Base-by-base conservation (phyloP, 2,888 invertebrate genomes). In the Marronus borbonicus region DNA sequence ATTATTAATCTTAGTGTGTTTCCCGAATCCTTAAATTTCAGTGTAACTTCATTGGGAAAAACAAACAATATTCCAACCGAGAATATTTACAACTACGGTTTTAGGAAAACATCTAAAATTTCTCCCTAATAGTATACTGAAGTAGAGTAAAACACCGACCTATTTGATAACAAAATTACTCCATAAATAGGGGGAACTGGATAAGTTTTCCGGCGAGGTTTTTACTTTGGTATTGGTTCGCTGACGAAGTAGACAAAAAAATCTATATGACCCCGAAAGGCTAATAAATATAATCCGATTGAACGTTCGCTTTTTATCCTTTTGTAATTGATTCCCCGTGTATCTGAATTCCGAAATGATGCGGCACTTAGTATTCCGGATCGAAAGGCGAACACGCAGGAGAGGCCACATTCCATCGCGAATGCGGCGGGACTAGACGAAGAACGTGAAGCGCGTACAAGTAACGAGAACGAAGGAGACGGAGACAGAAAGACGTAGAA, bases 381-480 rank as follows among this genome's bases (percentile, higher is more conserved):
- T 74, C 72, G 72, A 74, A 60, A 74, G 72, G 62, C 60, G 72
- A 74, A 74, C 68, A 78, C 55, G 55, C 78, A 76, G 78, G 78
- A 78, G 81, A 81, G 80, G 81, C 80, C 81, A 78, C 80, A 81
- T 81, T 82, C 82, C 81, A 76, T 78, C 79, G 76, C 77, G 80
- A 81, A 81, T 80, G 80, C 80, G 79, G 80, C 81, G 80, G 60
- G 60, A 60, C 72, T 74, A 74, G 60, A 74, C 72, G 28, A 60
- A 74, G 72, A 74, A n/a, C 31, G 55, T 10, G 12, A 20, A 60
- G n/a, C 60, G 14, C 60, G 24, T 17, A 14, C n/a, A 17, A 58
- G 49, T 44, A 36, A 14, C 8, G 39, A 20, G 44, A 69, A 77
- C 76, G 79, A 77, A 78, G 78, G 79, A 79, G 78, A 60, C 55